phyloP scores from a whole-genome alignment of 2,113 vertebrate genomes.

The Burhinus bistriatus region DNA sequence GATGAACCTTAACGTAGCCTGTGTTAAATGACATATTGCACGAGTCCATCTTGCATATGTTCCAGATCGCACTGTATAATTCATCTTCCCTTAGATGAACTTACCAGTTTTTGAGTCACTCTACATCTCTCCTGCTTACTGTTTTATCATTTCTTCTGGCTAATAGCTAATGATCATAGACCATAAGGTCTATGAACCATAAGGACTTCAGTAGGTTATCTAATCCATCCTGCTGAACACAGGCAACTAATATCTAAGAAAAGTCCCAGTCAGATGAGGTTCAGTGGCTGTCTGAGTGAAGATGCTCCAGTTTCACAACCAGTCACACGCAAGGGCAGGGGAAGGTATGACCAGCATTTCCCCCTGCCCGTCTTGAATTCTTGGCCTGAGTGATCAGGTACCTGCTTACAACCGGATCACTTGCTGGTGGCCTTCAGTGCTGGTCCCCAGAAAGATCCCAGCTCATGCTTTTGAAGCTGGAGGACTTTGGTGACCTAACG shows the following conservation, averaged over 20 bases:
- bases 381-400: not conserved
- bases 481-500: not conserved
- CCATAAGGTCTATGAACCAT: too few species aligned
- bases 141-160: not conserved
- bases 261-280: not conserved
- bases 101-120: not conserved
- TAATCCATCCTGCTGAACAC: not conserved
- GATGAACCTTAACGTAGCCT: not conserved
- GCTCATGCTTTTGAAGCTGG: not conserved
- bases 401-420: not conserved
- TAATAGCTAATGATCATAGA: not conserved
- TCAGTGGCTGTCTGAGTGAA: not conserved
- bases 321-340: not conserved
- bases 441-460: not conserved
- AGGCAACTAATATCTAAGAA: not conserved
- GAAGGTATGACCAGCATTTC: not conserved
- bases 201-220: not conserved
- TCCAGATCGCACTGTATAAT: not conserved
- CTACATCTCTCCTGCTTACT: not conserved
- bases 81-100: not conserved
- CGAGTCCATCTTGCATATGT: not conserved
- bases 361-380: not conserved
- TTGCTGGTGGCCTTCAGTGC: not conserved
- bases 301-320: not conserved
- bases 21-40: not conserved